Evolutionary conservation across 2,888 invertebrate species (phyloP).

Genomic region (Eutolmus rufibarbis): DNA sequence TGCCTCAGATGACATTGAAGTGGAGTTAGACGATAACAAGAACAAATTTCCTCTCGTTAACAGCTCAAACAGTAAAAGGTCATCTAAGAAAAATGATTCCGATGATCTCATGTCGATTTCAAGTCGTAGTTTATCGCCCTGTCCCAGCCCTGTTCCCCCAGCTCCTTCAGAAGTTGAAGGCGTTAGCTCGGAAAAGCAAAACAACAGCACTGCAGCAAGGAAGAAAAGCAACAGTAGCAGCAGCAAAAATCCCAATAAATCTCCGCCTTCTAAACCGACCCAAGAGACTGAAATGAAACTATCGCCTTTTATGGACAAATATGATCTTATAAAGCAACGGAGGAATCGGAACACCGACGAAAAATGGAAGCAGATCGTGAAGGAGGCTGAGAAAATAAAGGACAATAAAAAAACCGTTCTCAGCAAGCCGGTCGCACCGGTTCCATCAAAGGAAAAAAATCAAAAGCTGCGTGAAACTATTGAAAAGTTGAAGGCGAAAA

Average conservation of each 20-base stretch:
- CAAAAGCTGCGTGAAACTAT: constrained; percentile 68
- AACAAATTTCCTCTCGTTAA: neutral
- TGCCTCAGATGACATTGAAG: constrained; percentile 56
- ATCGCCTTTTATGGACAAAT: constrained; percentile 66
- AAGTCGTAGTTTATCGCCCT: constrained; percentile 52
- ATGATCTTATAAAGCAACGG: constrained; percentile 70
- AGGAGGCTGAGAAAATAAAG: constrained; percentile 50
- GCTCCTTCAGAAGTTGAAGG: neutral
- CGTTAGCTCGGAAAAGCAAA: neutral
- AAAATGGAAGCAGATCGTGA: constrained; percentile 53
- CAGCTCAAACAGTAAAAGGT: neutral
- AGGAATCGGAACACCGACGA: constrained; percentile 62
- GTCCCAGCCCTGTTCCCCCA: neutral
- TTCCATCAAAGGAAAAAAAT: constrained; percentile 61
- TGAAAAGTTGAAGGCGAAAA: constrained; percentile 70
- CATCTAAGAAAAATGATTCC: constrained; percentile 50
- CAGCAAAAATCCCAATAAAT: neutral
- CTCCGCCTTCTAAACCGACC: neutral
- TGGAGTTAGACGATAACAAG: constrained; percentile 52
- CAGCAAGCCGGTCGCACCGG: constrained; percentile 52
- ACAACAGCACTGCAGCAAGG: neutral
- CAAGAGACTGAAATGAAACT: constrained; percentile 51
- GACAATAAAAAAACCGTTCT: constrained; percentile 58
- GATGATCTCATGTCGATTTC: constrained; percentile 57
- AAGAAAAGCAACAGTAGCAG: neutral